Conservation (phyloP, 2,113 vertebrate genomes). For the Lutjanus erythropterus region DNA sequence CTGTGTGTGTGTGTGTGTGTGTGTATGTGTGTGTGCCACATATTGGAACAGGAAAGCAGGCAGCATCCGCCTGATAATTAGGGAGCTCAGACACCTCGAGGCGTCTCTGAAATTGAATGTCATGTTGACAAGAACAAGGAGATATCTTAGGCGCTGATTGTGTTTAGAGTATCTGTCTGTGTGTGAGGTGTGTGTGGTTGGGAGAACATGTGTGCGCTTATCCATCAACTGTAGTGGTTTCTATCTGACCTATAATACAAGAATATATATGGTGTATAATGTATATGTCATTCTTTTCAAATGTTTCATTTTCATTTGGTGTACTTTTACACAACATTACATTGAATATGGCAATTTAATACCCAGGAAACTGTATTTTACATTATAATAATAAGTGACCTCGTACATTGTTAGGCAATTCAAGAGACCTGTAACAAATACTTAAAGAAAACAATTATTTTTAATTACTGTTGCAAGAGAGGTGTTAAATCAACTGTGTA, state of each 20-base stretch:
- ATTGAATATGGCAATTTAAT: not conserved
- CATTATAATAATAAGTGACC: not conserved
- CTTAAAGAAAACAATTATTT: not conserved
- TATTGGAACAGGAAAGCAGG: conserved; percentile 20
- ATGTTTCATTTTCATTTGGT: not conserved
- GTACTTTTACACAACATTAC: not conserved
- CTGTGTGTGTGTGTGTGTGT: not conserved
- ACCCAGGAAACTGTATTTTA: not conserved
- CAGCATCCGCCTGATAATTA: conserved; percentile 40
- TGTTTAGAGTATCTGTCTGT: conserved; percentile 4
- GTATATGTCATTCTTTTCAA: too few relatives aligned
- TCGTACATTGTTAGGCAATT: not conserved
- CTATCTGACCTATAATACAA: not conserved
- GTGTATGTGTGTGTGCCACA: not conserved
- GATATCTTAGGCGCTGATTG: conserved; percentile 12
- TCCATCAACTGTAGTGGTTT: not conserved
- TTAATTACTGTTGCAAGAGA: conserved; percentile 7
- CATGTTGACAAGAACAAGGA: conserved; percentile 39
- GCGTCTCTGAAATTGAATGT: conserved; percentile 39
- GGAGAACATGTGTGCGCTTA: not conserved
- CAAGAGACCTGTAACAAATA: not conserved
- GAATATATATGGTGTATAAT: not conserved
- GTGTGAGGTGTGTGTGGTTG: not conserved
- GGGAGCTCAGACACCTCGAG: conserved; percentile 37
- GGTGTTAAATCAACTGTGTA: conserved; percentile 5